These are phyloP conservation scores for Troglohyphantes excavatus DNA, from an alignment of 2,888 invertebrate genomes.

Conservation along the genomic window DNA sequence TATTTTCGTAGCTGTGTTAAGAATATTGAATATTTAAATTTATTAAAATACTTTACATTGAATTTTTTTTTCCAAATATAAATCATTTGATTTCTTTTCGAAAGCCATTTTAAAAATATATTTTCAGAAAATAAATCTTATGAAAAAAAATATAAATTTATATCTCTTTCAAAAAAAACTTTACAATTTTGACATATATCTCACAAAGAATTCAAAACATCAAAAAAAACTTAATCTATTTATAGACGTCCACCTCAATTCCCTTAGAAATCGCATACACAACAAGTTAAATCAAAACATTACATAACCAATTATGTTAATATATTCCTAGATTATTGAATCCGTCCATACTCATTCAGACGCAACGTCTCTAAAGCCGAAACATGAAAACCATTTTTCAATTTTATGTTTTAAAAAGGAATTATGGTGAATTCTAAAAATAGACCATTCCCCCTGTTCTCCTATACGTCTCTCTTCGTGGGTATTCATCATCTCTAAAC, in stretches of 20 bases:
- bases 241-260: background rate
- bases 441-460: background rate
- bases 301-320: background rate
- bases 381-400: background rate
- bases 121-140: too few relatives aligned
- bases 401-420: constrained; percentile 5
- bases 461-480: background rate
- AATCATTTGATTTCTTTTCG: too few relatives aligned
- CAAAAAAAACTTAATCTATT: too few relatives aligned
- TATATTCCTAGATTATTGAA: background rate
- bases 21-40: too few relatives aligned
- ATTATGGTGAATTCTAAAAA: background rate
- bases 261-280: background rate
- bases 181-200: too few relatives aligned
- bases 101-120: too few relatives aligned
- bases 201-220: too few relatives aligned
- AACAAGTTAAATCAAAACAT: background rate
- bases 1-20: too few relatives aligned
- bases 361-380: background rate
- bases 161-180: too few relatives aligned
- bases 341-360: background rate
- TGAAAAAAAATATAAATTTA: too few relatives aligned
- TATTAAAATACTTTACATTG: too few relatives aligned
- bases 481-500: constrained; percentile 42
- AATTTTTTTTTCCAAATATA: too few relatives aligned